These are phyloP conservation scores for Drosophila bifasciata DNA, from an alignment of 1,140 invertebrate species.

Conservation along the genomic window DNA sequence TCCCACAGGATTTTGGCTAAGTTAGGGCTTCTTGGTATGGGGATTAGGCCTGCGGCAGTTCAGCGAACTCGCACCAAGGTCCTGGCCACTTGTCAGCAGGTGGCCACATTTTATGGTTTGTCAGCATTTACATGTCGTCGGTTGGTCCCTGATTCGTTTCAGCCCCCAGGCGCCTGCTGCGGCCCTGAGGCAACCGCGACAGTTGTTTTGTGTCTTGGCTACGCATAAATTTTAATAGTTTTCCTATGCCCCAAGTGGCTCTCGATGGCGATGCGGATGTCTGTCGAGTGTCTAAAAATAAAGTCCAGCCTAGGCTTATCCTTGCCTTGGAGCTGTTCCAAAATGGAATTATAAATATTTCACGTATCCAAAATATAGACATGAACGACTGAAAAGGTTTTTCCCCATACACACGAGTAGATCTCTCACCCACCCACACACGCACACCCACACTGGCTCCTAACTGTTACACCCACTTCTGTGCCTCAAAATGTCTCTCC, in stretches of 20 bases:
- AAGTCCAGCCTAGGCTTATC: conserved; percentile 50
- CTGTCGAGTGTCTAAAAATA: conserved; percentile 59
- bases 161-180: not conserved
- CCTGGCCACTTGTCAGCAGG: conserved; percentile 55
- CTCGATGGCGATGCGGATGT: conserved; percentile 9
- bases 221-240: conserved; percentile 80
- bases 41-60: conserved; percentile 16
- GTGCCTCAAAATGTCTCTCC: conserved; percentile 4
- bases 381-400: conserved; percentile 44
- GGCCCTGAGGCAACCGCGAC: conserved; percentile 30
- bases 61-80: conserved; percentile 34
- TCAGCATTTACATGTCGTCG: conserved; percentile 71
- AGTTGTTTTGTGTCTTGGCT: conserved; percentile 37
- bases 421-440: not conserved
- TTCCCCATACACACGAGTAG: conserved; percentile 19
- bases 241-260: conserved; percentile 67
- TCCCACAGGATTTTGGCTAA: conserved; percentile 29
- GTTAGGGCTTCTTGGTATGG: conserved; percentile 27
- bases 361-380: conserved; percentile 61
- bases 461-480: not conserved
- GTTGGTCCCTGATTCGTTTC: conserved; percentile 4
- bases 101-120: conserved; percentile 61
- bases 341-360: conserved; percentile 72
- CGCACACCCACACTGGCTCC: not conserved
- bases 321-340: conserved; percentile 59